Conservation (phyloP, 2,888 invertebrate genomes). For the Habrosyne pyritoides region DNA sequence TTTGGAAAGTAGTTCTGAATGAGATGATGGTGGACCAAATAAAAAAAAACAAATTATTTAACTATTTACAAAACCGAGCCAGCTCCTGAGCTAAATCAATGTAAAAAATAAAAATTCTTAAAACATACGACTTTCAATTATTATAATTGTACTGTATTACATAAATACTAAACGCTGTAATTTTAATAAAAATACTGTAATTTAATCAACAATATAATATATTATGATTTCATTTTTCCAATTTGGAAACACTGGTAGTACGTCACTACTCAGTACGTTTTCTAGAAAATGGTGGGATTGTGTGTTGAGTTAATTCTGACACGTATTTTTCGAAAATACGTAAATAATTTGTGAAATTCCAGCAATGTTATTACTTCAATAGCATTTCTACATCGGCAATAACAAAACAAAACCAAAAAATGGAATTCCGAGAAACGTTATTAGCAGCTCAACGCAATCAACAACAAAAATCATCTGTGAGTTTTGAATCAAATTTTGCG, state of each 20-base stretch:
- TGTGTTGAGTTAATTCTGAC: slow-evolving; percentile 69
- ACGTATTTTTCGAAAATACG: slow-evolving; percentile 74
- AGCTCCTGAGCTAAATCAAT: no score
- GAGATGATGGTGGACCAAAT: no score
- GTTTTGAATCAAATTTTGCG: slow-evolving; percentile 46
- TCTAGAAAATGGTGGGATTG: slow-evolving; percentile 81
- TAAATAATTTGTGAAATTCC: slow-evolving; percentile 64
- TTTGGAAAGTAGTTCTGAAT: no score
- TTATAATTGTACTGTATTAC: no score
- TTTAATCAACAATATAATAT: no score
- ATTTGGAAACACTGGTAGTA: neutral
- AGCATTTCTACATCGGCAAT: slow-evolving; percentile 21
- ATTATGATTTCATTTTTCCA: no score
- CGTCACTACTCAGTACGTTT: slow-evolving; percentile 68
- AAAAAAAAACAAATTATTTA: no score
- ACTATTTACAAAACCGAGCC: no score
- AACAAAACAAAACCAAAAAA: slow-evolving; percentile 39
- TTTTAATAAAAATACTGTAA: no score
- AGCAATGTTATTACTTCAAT: slow-evolving; percentile 39
- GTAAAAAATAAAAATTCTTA: no score
- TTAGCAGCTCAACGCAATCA: slow-evolving; percentile 79
- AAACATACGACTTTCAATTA: no score
- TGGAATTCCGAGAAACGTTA: slow-evolving; percentile 79
- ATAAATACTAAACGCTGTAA: no score
- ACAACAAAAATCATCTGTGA: slow-evolving; percentile 82